These are phyloP conservation scores for Neoniphon sammara DNA, from an alignment of 2,797 vertebrate species.

Conservation along the genomic window DNA sequence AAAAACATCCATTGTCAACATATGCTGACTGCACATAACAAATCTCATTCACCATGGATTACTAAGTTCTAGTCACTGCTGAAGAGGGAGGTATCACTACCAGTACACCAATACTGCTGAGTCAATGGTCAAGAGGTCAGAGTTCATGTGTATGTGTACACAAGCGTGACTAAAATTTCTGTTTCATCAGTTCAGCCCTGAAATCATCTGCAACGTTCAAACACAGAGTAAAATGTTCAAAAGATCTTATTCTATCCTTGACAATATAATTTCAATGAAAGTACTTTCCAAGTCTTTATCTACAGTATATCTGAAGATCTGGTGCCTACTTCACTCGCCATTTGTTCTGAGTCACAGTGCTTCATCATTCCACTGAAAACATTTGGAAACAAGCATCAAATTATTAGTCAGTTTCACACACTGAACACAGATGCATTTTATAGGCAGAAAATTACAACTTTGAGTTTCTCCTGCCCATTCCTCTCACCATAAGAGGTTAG, in stretches of 20 bases:
- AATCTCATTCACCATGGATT: not conserved
- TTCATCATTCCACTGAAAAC: no score
- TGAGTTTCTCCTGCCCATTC: no score
- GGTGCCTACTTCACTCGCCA: no score
- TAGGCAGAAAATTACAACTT: no score
- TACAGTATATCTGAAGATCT: not conserved
- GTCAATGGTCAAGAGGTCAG: conserved; percentile 30
- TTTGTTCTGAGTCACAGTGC: no score
- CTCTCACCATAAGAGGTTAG: no score
- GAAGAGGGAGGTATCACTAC: not conserved
- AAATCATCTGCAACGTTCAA: no score
- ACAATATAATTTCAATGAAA: not conserved
- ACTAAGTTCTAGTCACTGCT: not conserved
- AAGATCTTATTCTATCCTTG: not conserved
- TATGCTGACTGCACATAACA: not conserved
- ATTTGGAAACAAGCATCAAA: no score
- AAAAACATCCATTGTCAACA: not conserved
- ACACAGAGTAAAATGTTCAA: not conserved
- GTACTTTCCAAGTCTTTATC: not conserved
- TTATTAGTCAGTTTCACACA: no score
- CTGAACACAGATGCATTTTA: no score
- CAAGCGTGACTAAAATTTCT: not conserved
- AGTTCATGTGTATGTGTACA: conserved; percentile 13
- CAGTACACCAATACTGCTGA: conserved; percentile 14
- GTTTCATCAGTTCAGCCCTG: not conserved